phyloP scores from a whole-genome alignment of 2,888 invertebrate genomes.

The Itoplectis maculator region DNA sequence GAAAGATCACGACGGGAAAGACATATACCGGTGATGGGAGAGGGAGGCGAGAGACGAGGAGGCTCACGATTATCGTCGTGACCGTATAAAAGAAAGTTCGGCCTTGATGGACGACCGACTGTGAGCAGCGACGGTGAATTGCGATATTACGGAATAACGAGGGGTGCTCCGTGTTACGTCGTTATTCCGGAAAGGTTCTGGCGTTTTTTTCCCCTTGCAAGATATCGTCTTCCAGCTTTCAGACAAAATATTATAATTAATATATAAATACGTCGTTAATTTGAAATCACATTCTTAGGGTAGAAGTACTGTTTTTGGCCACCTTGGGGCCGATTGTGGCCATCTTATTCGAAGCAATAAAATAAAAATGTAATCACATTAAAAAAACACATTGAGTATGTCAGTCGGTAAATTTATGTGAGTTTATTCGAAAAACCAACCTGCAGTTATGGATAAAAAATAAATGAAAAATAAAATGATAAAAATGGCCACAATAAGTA shows the following conservation, averaged over 20 bases:
- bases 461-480: no score
- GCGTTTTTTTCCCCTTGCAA: not conserved
- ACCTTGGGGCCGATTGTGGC: no score
- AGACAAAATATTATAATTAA: not conserved
- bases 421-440: no score
- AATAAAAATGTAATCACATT: no score
- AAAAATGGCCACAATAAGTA: no score
- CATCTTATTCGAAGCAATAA: no score
- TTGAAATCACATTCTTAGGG: no score
- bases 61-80: not conserved
- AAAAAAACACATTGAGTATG: no score
- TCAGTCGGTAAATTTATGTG: no score
- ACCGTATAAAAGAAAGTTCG: not conserved
- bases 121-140: not conserved
- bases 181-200: conserved; percentile 17
- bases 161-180: not conserved
- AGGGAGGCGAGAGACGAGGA: not conserved
- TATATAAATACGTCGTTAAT: no score
- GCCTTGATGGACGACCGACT: not conserved
- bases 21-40: not conserved
- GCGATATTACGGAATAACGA: conserved; percentile 5
- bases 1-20: not conserved
- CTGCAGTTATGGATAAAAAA: no score
- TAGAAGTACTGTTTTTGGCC: no score
- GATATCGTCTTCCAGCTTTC: not conserved